These are phyloP conservation scores for Bungarus multicinctus DNA, from an alignment of 2,113 vertebrate species.

Conservation along the genomic window DNA sequence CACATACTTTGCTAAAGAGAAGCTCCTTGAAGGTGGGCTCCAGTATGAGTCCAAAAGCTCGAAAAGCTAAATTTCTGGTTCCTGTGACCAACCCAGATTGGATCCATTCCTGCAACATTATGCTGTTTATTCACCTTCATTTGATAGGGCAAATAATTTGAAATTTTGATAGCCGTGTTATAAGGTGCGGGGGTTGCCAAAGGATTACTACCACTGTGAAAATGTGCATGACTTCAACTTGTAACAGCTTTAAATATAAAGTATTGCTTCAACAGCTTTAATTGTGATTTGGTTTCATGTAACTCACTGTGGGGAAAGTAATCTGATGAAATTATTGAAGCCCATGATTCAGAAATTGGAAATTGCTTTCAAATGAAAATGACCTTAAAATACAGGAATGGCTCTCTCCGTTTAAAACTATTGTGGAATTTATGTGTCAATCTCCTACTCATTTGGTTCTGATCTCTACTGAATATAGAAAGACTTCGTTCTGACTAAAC, in stretches of 20 bases:
- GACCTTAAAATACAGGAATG: not conserved
- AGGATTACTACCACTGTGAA: not conserved
- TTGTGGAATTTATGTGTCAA: not conserved
- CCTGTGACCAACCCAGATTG: not conserved
- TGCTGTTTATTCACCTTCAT: not conserved
- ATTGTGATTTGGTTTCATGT: not conserved
- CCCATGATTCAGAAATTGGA: not conserved
- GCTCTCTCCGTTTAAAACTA: not conserved
- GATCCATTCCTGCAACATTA: not conserved
- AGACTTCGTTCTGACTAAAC: not conserved
- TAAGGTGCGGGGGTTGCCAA: not conserved
- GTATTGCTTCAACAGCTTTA: not conserved
- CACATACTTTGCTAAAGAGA: not conserved
- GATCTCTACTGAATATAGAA: not conserved
- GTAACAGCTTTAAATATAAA: not conserved
- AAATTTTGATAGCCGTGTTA: not conserved
- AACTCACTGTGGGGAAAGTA: not conserved
- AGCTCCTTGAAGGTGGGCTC: not conserved
- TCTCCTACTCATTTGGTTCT: not conserved
- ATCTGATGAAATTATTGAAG: not conserved
- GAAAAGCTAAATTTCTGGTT: not conserved
- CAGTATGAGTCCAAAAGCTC: not conserved
- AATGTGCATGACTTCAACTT: not conserved
- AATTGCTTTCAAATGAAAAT: not conserved
- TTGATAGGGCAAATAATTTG: not conserved